Base-by-base conservation (phyloP, 1,140 invertebrate genomes). In the Bombus ignitus region DNA sequence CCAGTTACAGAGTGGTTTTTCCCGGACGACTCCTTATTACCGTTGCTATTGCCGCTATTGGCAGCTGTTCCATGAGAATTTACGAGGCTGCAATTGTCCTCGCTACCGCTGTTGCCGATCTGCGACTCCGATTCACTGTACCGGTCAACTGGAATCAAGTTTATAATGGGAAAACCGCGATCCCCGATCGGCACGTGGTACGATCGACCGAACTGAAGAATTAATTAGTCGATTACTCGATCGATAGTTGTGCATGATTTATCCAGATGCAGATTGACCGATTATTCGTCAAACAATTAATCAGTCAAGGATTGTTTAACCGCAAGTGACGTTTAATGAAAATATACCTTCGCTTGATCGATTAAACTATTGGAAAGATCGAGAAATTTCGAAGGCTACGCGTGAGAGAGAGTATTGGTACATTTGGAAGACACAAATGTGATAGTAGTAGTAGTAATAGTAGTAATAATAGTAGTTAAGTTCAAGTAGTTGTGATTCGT, bases 111-210 rank as follows among this genome's bases (percentile, higher is more conserved):
- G 91, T 97, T 96, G 72, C 96, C 96, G 87, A 96, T 98, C 94
- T 98, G 98, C 25, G 98, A 98, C 95, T 99, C 98, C 72, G 97
- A 97, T 95, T 98, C 98, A 95, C 98, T 98, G 92, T 98, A 97
- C 92, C 97, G 96, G 92, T 98, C 97, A 95, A 96, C 97, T 97
- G 93, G 92, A 96, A 96, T 94, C 89, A 94, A 94, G 89, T 88
- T 92, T 83, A 87, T 71, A 87, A 94, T 94, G 92, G 86, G 85
- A 90, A 86, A 87, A 89, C 53, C 72, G 81, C 59, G 87, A 91
- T 91, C 75, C 75, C 25, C 39, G 65, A 35, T 39, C 18, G 42
- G 32, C 25, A 37, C 57, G 28, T 35, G 71, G 42, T 15, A 47
- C 59, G 22, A 66, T 37, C 53, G 42, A 39, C n/a, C 42, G 42